Base-by-base conservation (phyloP, 1,140 invertebrate species). In the Drosophila ambigua region DNA sequence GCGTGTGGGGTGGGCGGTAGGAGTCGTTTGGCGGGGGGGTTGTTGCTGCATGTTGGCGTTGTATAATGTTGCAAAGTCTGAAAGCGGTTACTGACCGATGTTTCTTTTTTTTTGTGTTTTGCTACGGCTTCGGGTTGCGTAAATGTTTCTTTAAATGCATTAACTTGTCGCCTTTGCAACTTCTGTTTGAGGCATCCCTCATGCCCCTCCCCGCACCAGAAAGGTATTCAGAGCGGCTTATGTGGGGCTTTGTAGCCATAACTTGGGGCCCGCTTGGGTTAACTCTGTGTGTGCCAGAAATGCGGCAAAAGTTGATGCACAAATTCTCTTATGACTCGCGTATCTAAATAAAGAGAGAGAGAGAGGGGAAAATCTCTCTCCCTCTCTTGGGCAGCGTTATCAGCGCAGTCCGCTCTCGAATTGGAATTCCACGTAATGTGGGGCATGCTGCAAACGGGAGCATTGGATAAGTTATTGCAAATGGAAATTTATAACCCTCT, bases 81-180 rank as follows among this genome's bases (percentile, higher is more conserved):
- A 61, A 55, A 82, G 69, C 79, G 79, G 79, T 77, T 82, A 82
- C 44, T 82, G 79, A 82, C 79, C 79, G 74, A 66, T 69, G 62
- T 49, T 51, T 39, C 2, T 24, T 0, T 13, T 5, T 4, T 4
- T 4, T 39, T 35, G 3, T 13, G 16, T 11, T 39, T 77, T 84
- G 72, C 72, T 83, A 77, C 57, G 80, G 80, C 80, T 84, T 84
- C 80, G 44, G 46, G 44, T 80, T 80, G 77, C 78, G 68, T 72
- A 64, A 72, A 73, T 73, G 46, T 72, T 72, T 72, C 68, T 71
- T 51, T 73, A 72, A 73, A 63, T 73, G 68, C 69, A 73, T 73
- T 73, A 73, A 73, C 67, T 72, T 72, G 68, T 72, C 24, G 69
- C 67, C 66, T n/a, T 26, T 41, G 26, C 26, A 28, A 28, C 26